phyloP scores from a whole-genome alignment of 53 echinoderm and acorn worm species.

The Luidia sarsii region DNA sequence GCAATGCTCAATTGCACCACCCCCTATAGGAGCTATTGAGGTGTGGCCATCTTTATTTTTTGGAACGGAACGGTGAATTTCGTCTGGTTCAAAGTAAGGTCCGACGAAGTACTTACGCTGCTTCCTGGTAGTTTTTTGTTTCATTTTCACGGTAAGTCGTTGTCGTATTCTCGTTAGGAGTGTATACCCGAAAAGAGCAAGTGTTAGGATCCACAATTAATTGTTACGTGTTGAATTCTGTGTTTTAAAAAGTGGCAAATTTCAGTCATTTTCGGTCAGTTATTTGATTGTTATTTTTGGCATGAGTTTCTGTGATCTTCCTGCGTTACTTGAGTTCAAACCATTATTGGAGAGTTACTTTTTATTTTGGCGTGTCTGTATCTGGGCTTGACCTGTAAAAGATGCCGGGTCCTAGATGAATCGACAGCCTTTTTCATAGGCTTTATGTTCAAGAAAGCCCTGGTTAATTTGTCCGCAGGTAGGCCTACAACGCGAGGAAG shows the following conservation, averaged over 20 bases:
- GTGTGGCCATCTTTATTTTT: conserved; percentile 71
- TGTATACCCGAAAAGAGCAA: neutral
- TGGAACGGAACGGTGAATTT: conserved; percentile 34
- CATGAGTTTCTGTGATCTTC: too few species aligned
- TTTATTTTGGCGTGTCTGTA: too few species aligned
- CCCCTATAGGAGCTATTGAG: conserved; percentile 88
- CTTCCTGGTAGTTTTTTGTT: conserved; percentile 71
- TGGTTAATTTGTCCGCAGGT: too few species aligned
- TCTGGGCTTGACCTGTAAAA: too few species aligned
- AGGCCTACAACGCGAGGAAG: too few species aligned
- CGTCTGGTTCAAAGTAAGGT: neutral
- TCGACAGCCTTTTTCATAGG: too few species aligned
- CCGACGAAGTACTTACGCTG: neutral
- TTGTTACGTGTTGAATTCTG: neutral
- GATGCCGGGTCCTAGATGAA: too few species aligned
- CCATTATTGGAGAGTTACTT: too few species aligned
- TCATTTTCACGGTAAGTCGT: conserved; percentile 52
- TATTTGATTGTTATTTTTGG: too few species aligned
- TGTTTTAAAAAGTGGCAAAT: neutral
- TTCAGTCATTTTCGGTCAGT: too few species aligned
- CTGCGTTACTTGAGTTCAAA: too few species aligned
- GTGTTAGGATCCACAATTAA: neutral
- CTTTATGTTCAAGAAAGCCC: too few species aligned
- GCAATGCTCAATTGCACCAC: conserved; percentile 65
- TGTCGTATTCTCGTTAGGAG: neutral